A percentile compares a stretch with the other conserved stretches of the same genome.
These are phyloP conservation scores for Callipepla squamata DNA, from an alignment of 2,113 vertebrate genomes.

Conservation along the genomic window DNA sequence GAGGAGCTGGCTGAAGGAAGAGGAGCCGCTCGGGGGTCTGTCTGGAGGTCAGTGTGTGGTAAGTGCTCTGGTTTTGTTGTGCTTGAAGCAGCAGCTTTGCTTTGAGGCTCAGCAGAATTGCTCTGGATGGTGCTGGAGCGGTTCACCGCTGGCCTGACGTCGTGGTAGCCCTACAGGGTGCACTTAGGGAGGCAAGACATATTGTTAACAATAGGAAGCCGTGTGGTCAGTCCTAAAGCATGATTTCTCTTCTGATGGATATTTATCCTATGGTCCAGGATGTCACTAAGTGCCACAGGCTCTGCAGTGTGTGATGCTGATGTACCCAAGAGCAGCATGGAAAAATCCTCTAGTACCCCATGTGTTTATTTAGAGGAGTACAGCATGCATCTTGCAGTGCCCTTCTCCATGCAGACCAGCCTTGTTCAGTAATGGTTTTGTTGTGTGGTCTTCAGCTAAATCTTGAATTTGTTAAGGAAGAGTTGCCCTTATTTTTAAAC, in stretches of 20 bases:
- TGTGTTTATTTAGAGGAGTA: background rate
- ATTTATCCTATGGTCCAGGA: fast-evolving
- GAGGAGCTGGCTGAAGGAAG: fast-evolving
- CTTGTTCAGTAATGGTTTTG: background rate
- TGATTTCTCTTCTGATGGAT: fast-evolving
- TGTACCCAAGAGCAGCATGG: background rate
- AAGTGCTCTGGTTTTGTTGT: background rate
- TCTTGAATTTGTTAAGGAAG: background rate
- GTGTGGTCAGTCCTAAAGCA: background rate
- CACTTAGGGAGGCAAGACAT: background rate
- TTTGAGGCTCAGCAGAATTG: background rate
- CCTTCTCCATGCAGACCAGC: fast-evolving
- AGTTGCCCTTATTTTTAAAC: constrained; percentile 38
- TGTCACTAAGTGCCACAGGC: background rate
- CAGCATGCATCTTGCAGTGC: background rate
- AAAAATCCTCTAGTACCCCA: background rate
- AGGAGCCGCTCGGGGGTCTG: background rate
- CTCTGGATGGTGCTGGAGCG: fast-evolving
- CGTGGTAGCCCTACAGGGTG: background rate
- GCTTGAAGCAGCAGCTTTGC: background rate
- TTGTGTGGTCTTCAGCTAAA: constrained; percentile 20
- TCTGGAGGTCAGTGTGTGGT: fast-evolving
- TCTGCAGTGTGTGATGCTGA: fast-evolving
- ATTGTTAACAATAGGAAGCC: fast-evolving
- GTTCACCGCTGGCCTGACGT: background rate